Evolutionary conservation across 2,888 invertebrate species (phyloP).

Genomic region (Bembecia ichneumoniformis): DNA sequence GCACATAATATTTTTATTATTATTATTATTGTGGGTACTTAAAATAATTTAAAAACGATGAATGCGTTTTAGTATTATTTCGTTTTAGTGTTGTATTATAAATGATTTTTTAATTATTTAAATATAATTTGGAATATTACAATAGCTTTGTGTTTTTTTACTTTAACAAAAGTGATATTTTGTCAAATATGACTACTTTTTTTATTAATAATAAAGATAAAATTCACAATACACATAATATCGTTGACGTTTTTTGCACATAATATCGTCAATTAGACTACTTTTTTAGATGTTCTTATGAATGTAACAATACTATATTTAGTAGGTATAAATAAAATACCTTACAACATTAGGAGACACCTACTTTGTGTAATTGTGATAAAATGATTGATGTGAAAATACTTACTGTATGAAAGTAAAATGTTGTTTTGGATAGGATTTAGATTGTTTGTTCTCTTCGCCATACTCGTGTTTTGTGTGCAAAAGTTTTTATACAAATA

Average conservation of each 20-base stretch:
- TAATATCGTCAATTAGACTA: neutral
- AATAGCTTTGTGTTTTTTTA: neutral
- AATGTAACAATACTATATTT: neutral
- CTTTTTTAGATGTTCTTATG: neutral
- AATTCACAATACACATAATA: neutral
- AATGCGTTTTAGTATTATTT: constrained; percentile 69
- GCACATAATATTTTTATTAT: constrained; percentile 16
- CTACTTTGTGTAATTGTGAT: neutral
- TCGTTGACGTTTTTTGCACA: neutral
- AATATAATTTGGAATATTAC: neutral
- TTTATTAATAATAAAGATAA: too few species aligned
- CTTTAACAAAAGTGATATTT: too few species aligned
- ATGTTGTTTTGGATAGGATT: too few species aligned
- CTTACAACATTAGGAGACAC: neutral
- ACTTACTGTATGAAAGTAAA: too few species aligned
- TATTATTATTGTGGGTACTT: constrained; percentile 7
- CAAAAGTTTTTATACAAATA: too few species aligned
- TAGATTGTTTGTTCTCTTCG: too few species aligned
- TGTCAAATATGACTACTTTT: too few species aligned
- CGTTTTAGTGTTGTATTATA: constrained; percentile 29
- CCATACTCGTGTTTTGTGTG: too few species aligned
- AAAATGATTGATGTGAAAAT: neutral
- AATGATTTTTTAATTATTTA: constrained; percentile 15
- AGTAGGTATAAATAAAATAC: neutral
- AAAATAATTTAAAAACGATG: constrained; percentile 29